phyloP scores from a whole-genome alignment of 2,113 vertebrate species.

The Eulacestoma nigropectus region DNA sequence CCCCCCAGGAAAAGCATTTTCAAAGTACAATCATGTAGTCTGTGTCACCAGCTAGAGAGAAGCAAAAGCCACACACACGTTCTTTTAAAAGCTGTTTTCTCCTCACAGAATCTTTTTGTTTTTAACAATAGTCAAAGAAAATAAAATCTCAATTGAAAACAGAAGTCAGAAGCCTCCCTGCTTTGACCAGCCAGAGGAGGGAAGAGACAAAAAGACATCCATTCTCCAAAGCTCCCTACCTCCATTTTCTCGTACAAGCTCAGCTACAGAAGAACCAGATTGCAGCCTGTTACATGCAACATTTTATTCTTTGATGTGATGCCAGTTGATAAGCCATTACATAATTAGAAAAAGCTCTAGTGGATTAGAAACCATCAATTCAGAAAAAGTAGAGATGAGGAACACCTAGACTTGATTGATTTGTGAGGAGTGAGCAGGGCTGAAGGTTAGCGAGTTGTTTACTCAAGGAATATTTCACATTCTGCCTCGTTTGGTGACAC shows the following conservation, averaged over 20 bases:
- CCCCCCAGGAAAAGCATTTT: not conserved
- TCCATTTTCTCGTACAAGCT: not conserved
- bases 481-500: not conserved
- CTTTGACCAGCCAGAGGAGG: not conserved
- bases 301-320: not conserved
- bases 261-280: not conserved
- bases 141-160: constrained; percentile 31
- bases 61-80: not conserved
- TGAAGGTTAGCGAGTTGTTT: not conserved
- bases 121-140: constrained; percentile 41
- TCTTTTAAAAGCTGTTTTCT: not conserved
- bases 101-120: not conserved
- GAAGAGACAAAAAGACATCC: not conserved
- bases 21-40: not conserved
- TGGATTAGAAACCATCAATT: not conserved
- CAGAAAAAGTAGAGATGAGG: not conserved
- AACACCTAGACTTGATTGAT: not conserved
- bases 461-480: not conserved
- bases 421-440: not conserved
- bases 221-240: not conserved
- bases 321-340: not conserved
- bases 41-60: not conserved
- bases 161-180: not conserved
- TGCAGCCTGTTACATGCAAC: not conserved
- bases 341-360: not conserved